Percentiles rank a stretch among this genome's conserved stretches.
These are phyloP conservation scores for Drosophila pachea DNA, from an alignment of 1,140 invertebrate species.

Conservation along the genomic window DNA sequence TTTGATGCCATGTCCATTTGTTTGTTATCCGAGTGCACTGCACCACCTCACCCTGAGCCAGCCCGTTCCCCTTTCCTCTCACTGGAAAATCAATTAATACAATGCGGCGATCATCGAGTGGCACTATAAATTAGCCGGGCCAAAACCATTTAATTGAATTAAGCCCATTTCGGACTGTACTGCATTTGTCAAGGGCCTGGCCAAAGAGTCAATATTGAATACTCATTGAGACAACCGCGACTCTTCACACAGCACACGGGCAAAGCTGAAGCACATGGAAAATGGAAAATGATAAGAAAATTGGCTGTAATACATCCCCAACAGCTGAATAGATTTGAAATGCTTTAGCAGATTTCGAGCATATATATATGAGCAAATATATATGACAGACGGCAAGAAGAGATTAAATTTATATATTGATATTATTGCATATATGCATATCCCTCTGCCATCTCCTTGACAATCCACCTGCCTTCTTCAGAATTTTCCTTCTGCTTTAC, in stretches of 20 bases:
- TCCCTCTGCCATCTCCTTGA: too few species aligned
- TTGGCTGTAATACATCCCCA: too few species aligned
- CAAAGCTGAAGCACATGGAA: neutral
- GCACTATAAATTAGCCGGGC: constrained; percentile 31
- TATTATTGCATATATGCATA: too few species aligned
- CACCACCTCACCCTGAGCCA: neutral
- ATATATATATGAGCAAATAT: too few species aligned
- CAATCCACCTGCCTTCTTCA: too few species aligned
- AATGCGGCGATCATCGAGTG: constrained; percentile 31
- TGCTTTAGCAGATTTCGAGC: too few species aligned
- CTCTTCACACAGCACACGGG: neutral
- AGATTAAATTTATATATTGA: too few species aligned
- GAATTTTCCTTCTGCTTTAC: too few species aligned
- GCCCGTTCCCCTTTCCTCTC: neutral
- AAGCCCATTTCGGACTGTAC: constrained; percentile 16
- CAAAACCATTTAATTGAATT: constrained; percentile 40
- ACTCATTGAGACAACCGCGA: neutral
- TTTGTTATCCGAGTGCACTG: constrained; percentile 27
- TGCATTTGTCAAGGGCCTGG: constrained; percentile 10
- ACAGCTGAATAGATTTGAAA: too few species aligned
- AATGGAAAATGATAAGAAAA: neutral
- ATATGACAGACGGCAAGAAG: too few species aligned
- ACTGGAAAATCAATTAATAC: constrained; percentile 32
- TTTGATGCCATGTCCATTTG: constrained; percentile 41
- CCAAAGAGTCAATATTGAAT: constrained; percentile 12